These are phyloP conservation scores for Nannoperca australis DNA, from an alignment of 2,797 vertebrate genomes.

Conservation along the genomic window DNA sequence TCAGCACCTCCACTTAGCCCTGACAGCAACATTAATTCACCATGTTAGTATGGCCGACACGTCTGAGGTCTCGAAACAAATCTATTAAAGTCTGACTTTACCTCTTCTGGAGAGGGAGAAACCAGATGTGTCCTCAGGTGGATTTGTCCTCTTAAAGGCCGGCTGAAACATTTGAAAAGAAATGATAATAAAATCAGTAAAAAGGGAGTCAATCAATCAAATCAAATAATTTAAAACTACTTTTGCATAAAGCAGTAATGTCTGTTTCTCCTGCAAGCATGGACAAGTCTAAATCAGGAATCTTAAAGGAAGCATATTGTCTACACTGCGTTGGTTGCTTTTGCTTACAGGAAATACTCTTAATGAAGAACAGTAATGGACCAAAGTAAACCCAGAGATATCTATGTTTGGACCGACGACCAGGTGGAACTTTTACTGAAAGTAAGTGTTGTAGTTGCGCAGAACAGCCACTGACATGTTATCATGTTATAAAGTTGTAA, in stretches of 20 bases:
- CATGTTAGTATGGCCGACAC: neutral
- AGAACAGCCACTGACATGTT: neutral
- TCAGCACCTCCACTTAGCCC: constrained; percentile 11
- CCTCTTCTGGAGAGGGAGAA: neutral
- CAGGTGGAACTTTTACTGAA: too few relatives aligned
- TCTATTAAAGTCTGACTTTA: neutral
- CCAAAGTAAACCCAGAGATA: too few relatives aligned
- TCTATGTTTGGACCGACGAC: too few relatives aligned
- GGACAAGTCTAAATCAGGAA: too few relatives aligned
- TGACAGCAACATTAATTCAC: constrained; percentile 17
- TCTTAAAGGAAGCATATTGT: too few relatives aligned
- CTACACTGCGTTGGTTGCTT: too few relatives aligned
- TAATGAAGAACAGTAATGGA: too few relatives aligned
- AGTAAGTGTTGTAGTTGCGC: too few relatives aligned
- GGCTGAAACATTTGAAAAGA: neutral
- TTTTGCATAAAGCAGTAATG: neutral
- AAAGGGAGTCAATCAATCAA: neutral
- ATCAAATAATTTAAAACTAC: neutral
- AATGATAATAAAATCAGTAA: neutral
- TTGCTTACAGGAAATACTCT: too few relatives aligned
- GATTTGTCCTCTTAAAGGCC: neutral
- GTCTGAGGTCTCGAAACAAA: neutral
- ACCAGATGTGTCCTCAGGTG: neutral
- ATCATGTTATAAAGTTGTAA: too few relatives aligned
- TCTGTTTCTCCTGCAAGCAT: too few relatives aligned